Evolutionary conservation across 2,888 invertebrate species (phyloP), one percentile per base, ranked within the genome.

Genomic region (Cylindroiulus punctatus): DNA sequence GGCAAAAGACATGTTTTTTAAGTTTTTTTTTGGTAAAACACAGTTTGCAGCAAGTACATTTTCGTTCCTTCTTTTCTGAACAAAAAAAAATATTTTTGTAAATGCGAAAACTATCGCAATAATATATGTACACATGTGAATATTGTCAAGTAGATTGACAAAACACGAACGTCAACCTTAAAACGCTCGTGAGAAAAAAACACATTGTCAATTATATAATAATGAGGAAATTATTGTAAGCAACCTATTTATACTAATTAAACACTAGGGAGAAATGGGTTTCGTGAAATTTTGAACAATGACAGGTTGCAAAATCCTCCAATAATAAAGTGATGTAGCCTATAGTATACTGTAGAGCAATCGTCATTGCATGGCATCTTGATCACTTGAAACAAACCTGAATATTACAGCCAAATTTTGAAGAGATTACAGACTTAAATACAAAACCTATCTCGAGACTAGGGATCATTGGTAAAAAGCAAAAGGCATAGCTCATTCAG

Each of bases 171-270:
- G 26, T 22, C 22, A 76, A 30, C 14, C 12, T 76, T 76, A 12
- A 30, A 76, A 76, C 26, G 30, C 14, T 76, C 76, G 10, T 14
- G 10, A 76, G 76, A 76, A 76, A 76, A 76, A 8, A 65, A 30
- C 26, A 65, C n/a, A 65, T 26, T 76, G 76, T 76, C 76, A 76
- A 76, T 76, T 76, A 76, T 76, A 76, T 76, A 30, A 76, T 76
- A 76, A 76, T 76, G 30, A 76, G 7, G 76, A 26, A 76, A 30
- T 65, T 76, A 76, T 30, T 3, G 76, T 14, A 76, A 76, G 30
- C 26, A 30, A 76, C 26, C 76, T 76, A 76, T 76, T 30, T 30
- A 76, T 30, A 44, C 30, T 30, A 76, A 76, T 17, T 76, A 76
- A 76, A 76, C 76, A 76, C 76, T 76, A 17, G 26, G 76, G 30